phyloP scores from a whole-genome alignment of 2,797 vertebrate species.

The Lithobates sylvaticus region DNA sequence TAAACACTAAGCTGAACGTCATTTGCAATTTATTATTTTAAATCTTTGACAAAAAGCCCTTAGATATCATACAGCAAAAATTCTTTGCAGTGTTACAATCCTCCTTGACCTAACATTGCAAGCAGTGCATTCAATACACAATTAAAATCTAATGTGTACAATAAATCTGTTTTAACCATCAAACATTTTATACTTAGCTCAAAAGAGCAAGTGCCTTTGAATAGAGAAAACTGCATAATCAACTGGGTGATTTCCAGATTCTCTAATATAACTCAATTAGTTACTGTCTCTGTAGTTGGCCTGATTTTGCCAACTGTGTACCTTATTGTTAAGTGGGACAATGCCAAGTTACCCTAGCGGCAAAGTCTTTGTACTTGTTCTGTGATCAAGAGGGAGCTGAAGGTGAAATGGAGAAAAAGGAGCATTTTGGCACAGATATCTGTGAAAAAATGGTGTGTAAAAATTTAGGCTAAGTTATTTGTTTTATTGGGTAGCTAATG shows the following conservation, averaged over 20 bases:
- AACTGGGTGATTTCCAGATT: constrained; percentile 68
- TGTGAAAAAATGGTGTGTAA: constrained; percentile 3
- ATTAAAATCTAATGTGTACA: constrained; percentile 35
- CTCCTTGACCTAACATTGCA: constrained; percentile 44
- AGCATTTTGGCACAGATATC: constrained; percentile 31
- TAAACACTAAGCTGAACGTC: not conserved
- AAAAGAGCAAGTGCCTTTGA: constrained; percentile 51
- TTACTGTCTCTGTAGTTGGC: constrained; percentile 56
- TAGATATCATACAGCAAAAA: not conserved
- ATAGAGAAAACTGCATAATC: constrained; percentile 61
- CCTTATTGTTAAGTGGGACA: constrained; percentile 63
- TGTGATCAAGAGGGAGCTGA: constrained; percentile 37
- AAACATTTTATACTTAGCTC: constrained; percentile 48
- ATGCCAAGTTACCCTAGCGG: constrained; percentile 63
- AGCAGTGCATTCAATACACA: constrained; percentile 36
- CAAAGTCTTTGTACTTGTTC: constrained; percentile 3
- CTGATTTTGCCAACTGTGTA: constrained; percentile 63
- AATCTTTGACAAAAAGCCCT: not conserved
- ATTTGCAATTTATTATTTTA: no score
- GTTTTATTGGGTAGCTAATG: constrained; percentile 26
- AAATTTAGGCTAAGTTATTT: not conserved
- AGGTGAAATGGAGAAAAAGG: not conserved
- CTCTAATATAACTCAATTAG: constrained; percentile 73
- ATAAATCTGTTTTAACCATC: constrained; percentile 42
- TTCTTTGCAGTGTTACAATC: constrained; percentile 10